A percentile compares a stretch with the other conserved stretches of the same genome.
Conservation (phyloP, 2,797 vertebrate species). For the Gorsachius magnificus region DNA sequence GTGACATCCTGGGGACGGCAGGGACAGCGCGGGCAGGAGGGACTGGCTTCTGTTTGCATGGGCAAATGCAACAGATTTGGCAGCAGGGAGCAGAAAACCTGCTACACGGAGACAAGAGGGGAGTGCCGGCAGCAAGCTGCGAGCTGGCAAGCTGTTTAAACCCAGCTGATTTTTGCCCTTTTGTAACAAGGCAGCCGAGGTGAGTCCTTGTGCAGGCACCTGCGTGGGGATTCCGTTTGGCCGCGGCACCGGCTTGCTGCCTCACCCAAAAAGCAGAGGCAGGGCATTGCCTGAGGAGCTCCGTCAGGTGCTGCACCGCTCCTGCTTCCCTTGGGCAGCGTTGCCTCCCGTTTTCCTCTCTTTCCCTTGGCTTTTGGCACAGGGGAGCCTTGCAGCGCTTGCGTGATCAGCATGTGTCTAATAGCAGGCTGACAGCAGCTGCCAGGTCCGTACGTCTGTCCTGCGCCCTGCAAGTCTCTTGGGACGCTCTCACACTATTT, state of each 20-base stretch:
- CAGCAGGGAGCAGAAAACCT: neutral
- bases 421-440: rapidly evolving
- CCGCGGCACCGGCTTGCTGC: neutral
- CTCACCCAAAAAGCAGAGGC: neutral
- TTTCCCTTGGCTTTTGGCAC: neutral
- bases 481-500: neutral
- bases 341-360: neutral
- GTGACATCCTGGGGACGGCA: neutral
- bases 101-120: rapidly evolving
- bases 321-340: neutral
- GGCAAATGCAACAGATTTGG: neutral
- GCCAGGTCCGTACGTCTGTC: neutral
- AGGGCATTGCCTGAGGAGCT: neutral
- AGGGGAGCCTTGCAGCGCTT: neutral
- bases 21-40: neutral
- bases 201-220: neutral
- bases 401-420: rapidly evolving
- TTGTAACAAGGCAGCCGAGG: neutral
- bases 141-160: neutral
- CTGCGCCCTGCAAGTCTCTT: rapidly evolving
- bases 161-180: neutral
- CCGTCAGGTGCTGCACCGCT: rapidly evolving
- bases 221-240: neutral
- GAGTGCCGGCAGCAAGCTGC: rapidly evolving
- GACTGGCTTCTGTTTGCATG: neutral